Evolutionary conservation across 1,140 invertebrate genomes (phyloP).

Genomic region (Drosophila subobscura): DNA sequence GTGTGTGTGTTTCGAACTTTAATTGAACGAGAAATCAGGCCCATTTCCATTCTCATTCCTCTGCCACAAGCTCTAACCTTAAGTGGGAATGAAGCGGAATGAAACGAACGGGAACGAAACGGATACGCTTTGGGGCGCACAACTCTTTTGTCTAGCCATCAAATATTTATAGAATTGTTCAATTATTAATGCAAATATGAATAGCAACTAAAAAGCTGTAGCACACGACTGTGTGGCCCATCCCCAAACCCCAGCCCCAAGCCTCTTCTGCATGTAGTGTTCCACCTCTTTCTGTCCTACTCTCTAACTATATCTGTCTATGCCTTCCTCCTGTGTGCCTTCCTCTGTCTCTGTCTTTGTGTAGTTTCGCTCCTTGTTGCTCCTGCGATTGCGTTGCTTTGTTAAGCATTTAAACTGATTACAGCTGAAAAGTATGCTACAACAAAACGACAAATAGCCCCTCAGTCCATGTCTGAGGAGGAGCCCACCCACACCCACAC

Average conservation of each 20-base stretch:
- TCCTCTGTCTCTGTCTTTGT: background rate
- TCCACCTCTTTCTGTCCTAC: background rate
- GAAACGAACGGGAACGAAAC: conserved; percentile 26
- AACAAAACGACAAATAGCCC: conserved; percentile 51
- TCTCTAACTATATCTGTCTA: background rate
- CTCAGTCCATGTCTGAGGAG: background rate
- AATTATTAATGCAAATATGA: conserved; percentile 81
- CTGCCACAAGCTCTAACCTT: background rate
- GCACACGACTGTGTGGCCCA: conserved; percentile 10
- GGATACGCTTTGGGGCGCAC: conserved; percentile 36
- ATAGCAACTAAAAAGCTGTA: conserved; percentile 75
- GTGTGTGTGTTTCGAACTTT: conserved; percentile 55
- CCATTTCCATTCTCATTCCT: conserved; percentile 8
- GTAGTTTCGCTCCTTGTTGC: background rate
- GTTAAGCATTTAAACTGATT: conserved; percentile 81
- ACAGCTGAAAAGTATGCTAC: conserved; percentile 79
- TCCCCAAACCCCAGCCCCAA: background rate
- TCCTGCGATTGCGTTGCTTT: conserved; percentile 59
- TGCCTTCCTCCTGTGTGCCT: background rate
- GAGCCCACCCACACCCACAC: background rate
- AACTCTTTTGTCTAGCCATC: conserved; percentile 79
- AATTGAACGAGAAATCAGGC: conserved; percentile 61
- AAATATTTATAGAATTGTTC: conserved; percentile 73
- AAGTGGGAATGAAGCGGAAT: conserved; percentile 24
- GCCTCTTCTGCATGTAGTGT: background rate